Percentiles rank a stretch among this genome's conserved stretches.
Conservation (phyloP, 2,797 vertebrate genomes). For the Fratercula arctica region DNA sequence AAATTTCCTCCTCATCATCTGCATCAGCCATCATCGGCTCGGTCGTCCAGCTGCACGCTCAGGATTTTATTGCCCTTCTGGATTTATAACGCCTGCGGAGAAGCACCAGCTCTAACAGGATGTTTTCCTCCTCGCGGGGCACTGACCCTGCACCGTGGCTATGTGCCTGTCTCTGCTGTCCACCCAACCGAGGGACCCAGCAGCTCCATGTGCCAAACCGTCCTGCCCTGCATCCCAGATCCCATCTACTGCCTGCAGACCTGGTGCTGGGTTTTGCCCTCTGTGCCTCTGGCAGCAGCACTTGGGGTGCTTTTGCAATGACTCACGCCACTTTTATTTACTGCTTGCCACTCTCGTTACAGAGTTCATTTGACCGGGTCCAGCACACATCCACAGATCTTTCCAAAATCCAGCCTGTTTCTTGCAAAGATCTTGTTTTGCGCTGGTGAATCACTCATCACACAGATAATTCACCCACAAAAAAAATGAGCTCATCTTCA, state of each 20-base stretch:
- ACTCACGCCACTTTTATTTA: background rate
- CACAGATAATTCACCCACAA: constrained; percentile 16
- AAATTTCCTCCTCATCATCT: background rate
- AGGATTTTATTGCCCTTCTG: background rate
- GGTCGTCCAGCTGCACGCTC: accelerated
- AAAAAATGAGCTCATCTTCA: constrained; percentile 3
- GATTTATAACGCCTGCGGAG: background rate
- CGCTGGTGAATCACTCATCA: background rate
- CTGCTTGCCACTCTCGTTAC: background rate
- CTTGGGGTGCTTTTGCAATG: background rate
- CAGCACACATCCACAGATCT: background rate
- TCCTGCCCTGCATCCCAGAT: accelerated
- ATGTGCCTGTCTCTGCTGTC: background rate
- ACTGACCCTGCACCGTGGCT: background rate
- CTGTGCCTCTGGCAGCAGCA: background rate
- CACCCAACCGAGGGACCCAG: accelerated
- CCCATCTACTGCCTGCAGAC: accelerated
- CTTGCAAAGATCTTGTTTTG: background rate
- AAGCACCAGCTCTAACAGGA: background rate
- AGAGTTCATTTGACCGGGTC: accelerated
- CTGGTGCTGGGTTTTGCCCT: background rate
- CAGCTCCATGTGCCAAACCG: accelerated
- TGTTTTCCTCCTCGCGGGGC: accelerated
- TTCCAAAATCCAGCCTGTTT: background rate
- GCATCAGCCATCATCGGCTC: background rate